phyloP scores from a whole-genome alignment of 2,888 invertebrate genomes.

The Sesia apiformis region DNA sequence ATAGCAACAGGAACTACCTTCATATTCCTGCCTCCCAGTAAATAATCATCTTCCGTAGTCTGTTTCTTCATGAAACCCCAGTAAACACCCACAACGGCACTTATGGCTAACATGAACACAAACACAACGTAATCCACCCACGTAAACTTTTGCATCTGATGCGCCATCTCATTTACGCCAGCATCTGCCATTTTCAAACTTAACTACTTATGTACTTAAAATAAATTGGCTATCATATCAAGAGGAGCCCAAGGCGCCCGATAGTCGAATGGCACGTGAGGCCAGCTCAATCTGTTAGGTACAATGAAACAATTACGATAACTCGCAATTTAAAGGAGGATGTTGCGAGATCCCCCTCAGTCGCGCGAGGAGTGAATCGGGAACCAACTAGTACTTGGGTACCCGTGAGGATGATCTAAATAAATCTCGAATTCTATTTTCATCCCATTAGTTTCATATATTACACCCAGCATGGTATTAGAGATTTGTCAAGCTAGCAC shows the following conservation, averaged over 20 bases:
- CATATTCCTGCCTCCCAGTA: constrained; percentile 89
- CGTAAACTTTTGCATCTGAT: constrained; percentile 77
- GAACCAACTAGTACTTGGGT: constrained; percentile 36
- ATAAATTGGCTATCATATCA: constrained; percentile 10
- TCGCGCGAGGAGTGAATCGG: constrained; percentile 41
- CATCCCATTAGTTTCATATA: too few relatives aligned
- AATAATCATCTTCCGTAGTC: constrained; percentile 79
- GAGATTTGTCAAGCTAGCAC: too few relatives aligned
- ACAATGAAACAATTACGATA: constrained; percentile 74
- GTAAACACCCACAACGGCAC: constrained; percentile 86
- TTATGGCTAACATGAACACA: constrained; percentile 82
- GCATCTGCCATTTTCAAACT: constrained; percentile 31
- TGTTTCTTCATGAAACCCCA: constrained; percentile 84
- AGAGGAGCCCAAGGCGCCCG: constrained; percentile 28
- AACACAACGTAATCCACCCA: constrained; percentile 87
- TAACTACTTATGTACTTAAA: neutral
- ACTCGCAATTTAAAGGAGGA: constrained; percentile 73
- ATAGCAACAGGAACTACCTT: constrained; percentile 86
- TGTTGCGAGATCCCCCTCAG: constrained; percentile 70
- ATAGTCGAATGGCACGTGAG: constrained; percentile 35
- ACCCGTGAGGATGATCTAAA: constrained; percentile 11
- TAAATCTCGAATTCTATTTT: too few relatives aligned
- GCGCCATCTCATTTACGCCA: constrained; percentile 62
- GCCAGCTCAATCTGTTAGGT: constrained; percentile 49
- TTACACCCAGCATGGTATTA: too few relatives aligned